phyloP scores from a whole-genome alignment of 2,888 invertebrate genomes.

The Apamea sordens region DNA sequence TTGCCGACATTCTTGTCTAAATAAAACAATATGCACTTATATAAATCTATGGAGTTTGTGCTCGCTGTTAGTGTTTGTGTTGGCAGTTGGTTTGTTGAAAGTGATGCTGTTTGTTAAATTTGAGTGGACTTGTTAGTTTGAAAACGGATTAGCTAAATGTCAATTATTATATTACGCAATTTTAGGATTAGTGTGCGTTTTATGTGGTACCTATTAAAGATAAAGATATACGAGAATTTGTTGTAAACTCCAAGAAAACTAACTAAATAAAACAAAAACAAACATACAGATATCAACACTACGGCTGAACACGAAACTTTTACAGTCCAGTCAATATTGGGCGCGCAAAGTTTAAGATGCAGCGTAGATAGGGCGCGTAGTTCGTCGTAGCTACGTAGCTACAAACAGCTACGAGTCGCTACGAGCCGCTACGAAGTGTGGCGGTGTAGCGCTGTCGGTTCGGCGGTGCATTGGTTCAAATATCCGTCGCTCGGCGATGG shows the following conservation, averaged over 20 bases:
- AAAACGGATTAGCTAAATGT: background rate
- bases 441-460: conserved; percentile 66
- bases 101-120: conserved; percentile 21
- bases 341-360: conserved; percentile 58
- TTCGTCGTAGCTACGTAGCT: conserved; percentile 46
- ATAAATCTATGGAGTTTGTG: conserved; percentile 37
- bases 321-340: conserved; percentile 53
- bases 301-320: conserved; percentile 40
- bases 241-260: background rate
- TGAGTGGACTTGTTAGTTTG: conserved; percentile 12
- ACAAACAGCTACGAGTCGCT: conserved; percentile 49
- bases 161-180: background rate
- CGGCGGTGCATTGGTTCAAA: conserved; percentile 81
- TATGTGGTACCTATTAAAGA: background rate
- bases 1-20: conserved; percentile 54
- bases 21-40: conserved; percentile 59
- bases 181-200: background rate
- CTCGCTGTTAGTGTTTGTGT: conserved; percentile 35
- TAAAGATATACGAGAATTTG: background rate
- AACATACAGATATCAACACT: conserved; percentile 21
- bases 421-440: conserved; percentile 49
- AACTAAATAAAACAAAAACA: conserved; percentile 25
- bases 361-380: conserved; percentile 49
- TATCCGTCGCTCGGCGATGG: conserved; percentile 85
- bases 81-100: conserved; percentile 39